Evolutionary conservation across 2,888 invertebrate species (phyloP), one percentile per base, ranked within the genome.

Genomic region (Anthrax anthrax): DNA sequence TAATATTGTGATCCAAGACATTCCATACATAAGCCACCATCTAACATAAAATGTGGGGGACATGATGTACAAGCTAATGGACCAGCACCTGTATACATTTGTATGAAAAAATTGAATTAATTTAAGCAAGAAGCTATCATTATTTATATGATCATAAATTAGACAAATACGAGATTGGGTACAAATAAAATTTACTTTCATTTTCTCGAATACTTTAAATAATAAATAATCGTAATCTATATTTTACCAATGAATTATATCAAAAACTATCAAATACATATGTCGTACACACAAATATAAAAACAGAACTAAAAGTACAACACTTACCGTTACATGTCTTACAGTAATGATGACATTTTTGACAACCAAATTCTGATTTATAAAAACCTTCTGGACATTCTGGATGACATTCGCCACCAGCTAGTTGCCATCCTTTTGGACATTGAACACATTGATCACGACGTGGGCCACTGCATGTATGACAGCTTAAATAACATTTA

Each of bases 301-400:
- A 39, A 18, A 40, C 39, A 10, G 19, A 27, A 18, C 27, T 14
- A 17, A 32, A 32, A 18, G 5, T 14, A 12, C 34, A 17, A 17
- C 14, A 57, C 61, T 61, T 66, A 79, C 90, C 90, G 62, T 81
- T 80, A 64, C 91, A 91, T 56, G 86, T 86, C 53, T 80, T 80
- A 66, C 91, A 91, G 60, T 84, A 85, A 65, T 86, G 84, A 70
- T 89, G 88, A 69, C 91, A 91, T 65, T 84, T 86, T 53, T 84
- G 83, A 61, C 91, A 91, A 10, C 85, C 86, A 57, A 78, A 84
- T 52, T 78, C 75, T 5, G 81, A 81, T 67, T 85, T 83, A 69
- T 85, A 90, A 69, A 84, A 88, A 37, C 87, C 87, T 67, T 84
- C 83, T 0, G 89, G 87, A 64, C 90, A 90, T 58, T 84, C 83